These are phyloP conservation scores for Athene noctua DNA, from an alignment of 2,113 vertebrate genomes.

Conservation along the genomic window DNA sequence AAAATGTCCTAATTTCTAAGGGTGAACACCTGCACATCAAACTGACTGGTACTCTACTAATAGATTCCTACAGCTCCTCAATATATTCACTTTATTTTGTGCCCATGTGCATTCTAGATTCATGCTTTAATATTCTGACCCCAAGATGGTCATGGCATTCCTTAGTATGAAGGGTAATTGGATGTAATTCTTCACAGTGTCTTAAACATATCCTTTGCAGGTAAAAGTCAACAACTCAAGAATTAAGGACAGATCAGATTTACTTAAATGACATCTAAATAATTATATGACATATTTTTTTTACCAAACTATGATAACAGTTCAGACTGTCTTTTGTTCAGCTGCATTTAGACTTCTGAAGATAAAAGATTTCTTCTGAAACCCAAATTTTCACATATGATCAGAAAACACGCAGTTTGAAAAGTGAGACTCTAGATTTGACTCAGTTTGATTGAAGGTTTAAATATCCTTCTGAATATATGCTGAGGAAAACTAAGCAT, in stretches of 20 bases:
- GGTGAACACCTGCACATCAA: background rate
- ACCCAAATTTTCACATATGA: background rate
- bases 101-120: background rate
- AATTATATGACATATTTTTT: background rate
- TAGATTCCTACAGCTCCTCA: background rate
- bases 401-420: background rate
- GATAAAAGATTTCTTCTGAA: background rate
- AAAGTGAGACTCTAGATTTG: background rate
- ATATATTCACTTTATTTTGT: background rate
- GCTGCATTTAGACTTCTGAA: background rate
- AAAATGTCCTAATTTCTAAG: background rate
- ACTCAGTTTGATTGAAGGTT: background rate
- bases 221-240: background rate
- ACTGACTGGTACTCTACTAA: background rate
- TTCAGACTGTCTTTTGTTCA: background rate
- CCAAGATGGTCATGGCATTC: background rate
- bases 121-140: background rate
- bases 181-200: background rate
- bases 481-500: background rate
- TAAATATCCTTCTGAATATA: background rate
- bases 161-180: background rate
- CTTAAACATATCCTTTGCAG: background rate
- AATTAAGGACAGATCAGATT: background rate
- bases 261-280: background rate
- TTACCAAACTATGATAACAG: background rate